Percentiles rank a stretch among this genome's conserved stretches.
These are phyloP conservation scores for Sprattus sprattus DNA, from an alignment of 2,113 vertebrate species.

Conservation along the genomic window DNA sequence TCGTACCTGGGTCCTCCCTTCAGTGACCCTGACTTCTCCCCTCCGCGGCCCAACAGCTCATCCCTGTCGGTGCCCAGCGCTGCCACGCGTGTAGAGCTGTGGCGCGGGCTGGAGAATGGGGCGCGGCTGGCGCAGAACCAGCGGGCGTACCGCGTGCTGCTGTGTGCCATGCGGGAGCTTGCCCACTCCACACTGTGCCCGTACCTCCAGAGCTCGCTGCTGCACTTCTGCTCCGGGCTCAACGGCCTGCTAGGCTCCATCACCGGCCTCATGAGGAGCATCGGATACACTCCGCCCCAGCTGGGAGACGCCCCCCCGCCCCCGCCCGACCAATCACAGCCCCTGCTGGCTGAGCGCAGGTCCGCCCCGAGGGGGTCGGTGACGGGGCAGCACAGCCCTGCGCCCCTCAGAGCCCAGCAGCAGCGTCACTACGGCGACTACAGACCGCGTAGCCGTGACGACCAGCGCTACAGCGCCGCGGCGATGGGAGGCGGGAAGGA, in stretches of 20 bases:
- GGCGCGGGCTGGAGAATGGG: constrained; percentile 90
- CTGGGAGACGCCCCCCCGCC: background rate
- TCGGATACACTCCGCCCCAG: constrained; percentile 81
- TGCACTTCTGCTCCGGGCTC: constrained; percentile 91
- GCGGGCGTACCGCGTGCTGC: constrained; percentile 89
- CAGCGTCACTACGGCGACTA: background rate
- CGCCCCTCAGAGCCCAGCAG: constrained; percentile 53
- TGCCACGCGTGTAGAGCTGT: constrained; percentile 88
- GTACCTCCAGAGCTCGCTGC: constrained; percentile 84
- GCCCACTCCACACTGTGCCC: constrained; percentile 82
- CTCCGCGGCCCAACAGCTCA: constrained; percentile 82
- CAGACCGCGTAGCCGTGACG: background rate
- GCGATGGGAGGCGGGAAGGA: constrained; percentile 50
- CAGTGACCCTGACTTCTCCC: constrained; percentile 94
- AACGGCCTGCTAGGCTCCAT: constrained; percentile 91
- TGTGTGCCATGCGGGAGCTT: constrained; percentile 85
- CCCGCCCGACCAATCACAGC: background rate
- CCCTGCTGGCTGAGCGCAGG: background rate
- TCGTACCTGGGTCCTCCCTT: constrained; percentile 94
- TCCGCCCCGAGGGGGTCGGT: constrained; percentile 2
- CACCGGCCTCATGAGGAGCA: constrained; percentile 85
- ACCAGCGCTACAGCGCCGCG: constrained; percentile 12
- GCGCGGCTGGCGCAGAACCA: constrained; percentile 91
- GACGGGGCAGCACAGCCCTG: constrained; percentile 41
- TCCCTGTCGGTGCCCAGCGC: constrained; percentile 86